Conservation (phyloP, 2,888 invertebrate species). For the Julus scandinavius region DNA sequence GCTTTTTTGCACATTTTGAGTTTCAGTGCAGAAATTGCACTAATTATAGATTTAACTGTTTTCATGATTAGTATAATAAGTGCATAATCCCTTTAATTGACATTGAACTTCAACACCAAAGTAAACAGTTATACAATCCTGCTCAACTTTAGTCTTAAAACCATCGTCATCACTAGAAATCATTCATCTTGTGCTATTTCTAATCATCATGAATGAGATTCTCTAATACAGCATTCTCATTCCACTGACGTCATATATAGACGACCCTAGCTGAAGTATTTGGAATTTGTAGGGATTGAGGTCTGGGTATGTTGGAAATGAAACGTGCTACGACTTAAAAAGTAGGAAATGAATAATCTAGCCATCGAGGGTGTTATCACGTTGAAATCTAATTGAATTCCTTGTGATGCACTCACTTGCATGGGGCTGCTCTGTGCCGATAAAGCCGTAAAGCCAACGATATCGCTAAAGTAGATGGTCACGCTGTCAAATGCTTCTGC, state of each 20-base stretch:
- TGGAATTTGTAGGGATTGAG: not conserved
- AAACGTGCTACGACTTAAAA: not conserved
- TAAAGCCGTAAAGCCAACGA: slow-evolving; percentile 83
- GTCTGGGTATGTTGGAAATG: not conserved
- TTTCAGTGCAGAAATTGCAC: no score
- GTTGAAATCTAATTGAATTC: slow-evolving; percentile 40
- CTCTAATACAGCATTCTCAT: not conserved
- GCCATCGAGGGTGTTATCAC: not conserved
- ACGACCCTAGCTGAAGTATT: not conserved
- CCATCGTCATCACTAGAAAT: not conserved
- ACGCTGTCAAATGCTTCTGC: slow-evolving; percentile 85
- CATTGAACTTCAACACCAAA: no score
- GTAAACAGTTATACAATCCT: no score
- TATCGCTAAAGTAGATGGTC: slow-evolving; percentile 85
- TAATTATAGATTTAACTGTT: no score
- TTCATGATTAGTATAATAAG: no score
- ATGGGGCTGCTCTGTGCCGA: slow-evolving; percentile 83
- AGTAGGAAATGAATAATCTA: slow-evolving; percentile 16
- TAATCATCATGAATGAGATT: not conserved
- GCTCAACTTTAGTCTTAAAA: no score
- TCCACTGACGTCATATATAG: not conserved
- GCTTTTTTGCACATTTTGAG: no score
- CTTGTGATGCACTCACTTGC: slow-evolving; percentile 68
- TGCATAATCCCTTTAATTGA: no score
- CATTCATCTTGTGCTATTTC: not conserved